Conservation (phyloP, 2,888 invertebrate genomes). For the Masnerella sp. region DNA sequence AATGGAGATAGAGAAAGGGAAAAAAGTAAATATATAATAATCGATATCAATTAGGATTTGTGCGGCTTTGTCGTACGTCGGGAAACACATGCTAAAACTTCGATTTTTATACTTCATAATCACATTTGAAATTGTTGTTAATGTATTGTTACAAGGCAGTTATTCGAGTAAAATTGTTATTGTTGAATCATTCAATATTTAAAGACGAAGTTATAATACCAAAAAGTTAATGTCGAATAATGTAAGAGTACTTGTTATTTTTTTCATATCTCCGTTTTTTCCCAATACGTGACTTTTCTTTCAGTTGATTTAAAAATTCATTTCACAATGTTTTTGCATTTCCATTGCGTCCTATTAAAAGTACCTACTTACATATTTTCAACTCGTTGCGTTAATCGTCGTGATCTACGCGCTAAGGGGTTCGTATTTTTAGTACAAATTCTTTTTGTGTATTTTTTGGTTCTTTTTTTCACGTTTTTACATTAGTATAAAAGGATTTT, state of each 20-base stretch:
- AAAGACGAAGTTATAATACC: constrained; percentile 33
- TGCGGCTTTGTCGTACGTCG: constrained; percentile 15
- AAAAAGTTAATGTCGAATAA: constrained; percentile 39
- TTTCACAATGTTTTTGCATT: constrained; percentile 30
- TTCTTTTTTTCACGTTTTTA: constrained; percentile 47
- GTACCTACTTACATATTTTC: constrained; percentile 55
- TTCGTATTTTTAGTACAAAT: constrained; percentile 56
- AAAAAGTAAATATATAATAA: constrained; percentile 21
- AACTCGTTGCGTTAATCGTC: constrained; percentile 46
- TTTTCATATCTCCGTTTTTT: neutral
- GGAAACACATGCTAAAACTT: constrained; percentile 23
- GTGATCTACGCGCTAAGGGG: constrained; percentile 44
- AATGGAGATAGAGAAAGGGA: constrained; percentile 25
- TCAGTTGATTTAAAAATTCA: constrained; percentile 30
- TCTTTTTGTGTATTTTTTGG: constrained; percentile 26
- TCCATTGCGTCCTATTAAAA: constrained; percentile 39
- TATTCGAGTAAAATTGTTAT: constrained; percentile 49
- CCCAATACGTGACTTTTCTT: constrained; percentile 3
- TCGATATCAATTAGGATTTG: constrained; percentile 27
- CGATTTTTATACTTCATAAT: constrained; percentile 27
- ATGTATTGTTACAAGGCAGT: constrained; percentile 49
- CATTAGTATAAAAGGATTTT: constrained; percentile 60
- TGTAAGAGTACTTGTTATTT: constrained; percentile 35
- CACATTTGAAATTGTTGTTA: constrained; percentile 33
- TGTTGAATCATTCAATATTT: constrained; percentile 45